Base-by-base conservation (phyloP, 2,113 vertebrate species). In the Romanogobio albipinnatus region DNA sequence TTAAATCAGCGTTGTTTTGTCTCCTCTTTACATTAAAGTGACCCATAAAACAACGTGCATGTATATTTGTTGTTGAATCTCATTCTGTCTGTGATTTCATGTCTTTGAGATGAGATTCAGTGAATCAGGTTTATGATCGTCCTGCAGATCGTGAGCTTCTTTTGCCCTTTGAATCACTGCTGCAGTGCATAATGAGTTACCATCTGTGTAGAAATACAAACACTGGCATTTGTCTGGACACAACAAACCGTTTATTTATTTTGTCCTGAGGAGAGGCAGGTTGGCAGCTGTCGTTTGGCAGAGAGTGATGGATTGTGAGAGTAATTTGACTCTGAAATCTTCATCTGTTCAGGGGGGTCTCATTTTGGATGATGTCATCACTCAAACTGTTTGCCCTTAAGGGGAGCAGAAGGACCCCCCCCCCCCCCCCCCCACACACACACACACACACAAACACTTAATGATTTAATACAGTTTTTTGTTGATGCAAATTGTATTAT, bases 341-440 rank as follows among this genome's bases (percentile, higher is more conserved):
- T 81, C 68, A 85, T 68, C 51, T 75, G 80, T 77, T 29, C 36
- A 58, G 14, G 6, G 13, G 77, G 33, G n/a, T 70, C 11, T 47
- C 22, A 76, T 86, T 73, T 68, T 61, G 43, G 62, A 17, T 62
- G 39, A 79, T 74, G 64, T 75, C 75, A 83, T 83, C 24, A 39
- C 80, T 77, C 15, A 24, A 62, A 76, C 7, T 15, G 6, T 76
- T 83, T 45, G 73, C 53, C 81, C 68, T 61, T 24, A 51, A 58
- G 70, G 71, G 64, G 19, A 61, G 45, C 82, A 76, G 68, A 75
- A 61, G 36, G 51, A 68, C 2, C 24, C n/a, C 15, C 43, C 1
- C 49, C 4, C 47, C 11, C 47, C 78, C 64, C 71, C 68, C 43
- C 53, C 5, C 9, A 24, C 58, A 59, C 61, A 26, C n/a, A 26